Conservation (phyloP, 2,113 vertebrate genomes). For the Erythrocercus mccallii region DNA sequence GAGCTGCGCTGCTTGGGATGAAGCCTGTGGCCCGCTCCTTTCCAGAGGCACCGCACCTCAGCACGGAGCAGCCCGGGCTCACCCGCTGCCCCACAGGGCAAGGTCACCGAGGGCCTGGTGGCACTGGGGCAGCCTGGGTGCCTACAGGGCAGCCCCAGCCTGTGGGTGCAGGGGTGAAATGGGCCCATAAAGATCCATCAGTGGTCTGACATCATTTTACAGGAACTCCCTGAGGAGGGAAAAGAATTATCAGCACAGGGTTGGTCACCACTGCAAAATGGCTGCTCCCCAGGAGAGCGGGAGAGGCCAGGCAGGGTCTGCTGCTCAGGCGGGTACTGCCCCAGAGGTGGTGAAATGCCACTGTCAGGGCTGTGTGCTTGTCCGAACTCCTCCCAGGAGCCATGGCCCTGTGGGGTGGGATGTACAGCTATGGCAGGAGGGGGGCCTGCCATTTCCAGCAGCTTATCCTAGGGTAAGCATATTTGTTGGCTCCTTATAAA, state of each 20-base stretch:
- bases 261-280: background rate
- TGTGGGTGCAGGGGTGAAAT: accelerated
- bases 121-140: accelerated
- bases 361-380: background rate
- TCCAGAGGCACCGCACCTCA: background rate
- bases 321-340: accelerated
- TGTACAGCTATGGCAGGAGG: accelerated
- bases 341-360: accelerated
- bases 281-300: accelerated
- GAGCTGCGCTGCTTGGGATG: background rate
- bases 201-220: background rate
- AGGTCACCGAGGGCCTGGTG: background rate
- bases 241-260: background rate
- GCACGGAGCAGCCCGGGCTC: too few species aligned
- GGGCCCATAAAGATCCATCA: background rate
- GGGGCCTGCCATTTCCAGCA: background rate
- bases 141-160: accelerated
- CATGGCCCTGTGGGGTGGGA: background rate
- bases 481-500: background rate
- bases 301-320: background rate
- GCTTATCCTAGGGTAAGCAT: background rate
- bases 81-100: background rate
- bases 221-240: accelerated
- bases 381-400: background rate
- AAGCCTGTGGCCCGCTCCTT: background rate